Evolutionary conservation across 2,797 vertebrate genomes (phyloP).

Genomic region (Scolopax rusticola): DNA sequence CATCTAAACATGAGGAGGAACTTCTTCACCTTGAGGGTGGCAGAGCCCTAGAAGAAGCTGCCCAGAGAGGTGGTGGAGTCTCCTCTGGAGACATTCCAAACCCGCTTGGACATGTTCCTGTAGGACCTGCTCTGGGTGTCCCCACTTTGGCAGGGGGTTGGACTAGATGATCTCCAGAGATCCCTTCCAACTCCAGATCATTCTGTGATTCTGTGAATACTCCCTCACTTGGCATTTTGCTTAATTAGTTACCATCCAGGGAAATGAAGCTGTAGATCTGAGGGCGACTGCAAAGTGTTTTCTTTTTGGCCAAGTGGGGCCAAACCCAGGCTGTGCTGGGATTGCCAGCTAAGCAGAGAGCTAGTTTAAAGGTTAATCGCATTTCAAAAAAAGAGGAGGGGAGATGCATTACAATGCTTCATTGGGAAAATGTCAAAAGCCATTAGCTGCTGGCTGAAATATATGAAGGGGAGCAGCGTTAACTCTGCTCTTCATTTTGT

Average conservation of each 20-base stretch:
- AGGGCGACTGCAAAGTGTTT: background rate
- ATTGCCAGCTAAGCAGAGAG: background rate
- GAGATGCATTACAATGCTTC: conserved; percentile 15
- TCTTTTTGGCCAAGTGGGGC: background rate
- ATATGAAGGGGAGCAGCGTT: conserved; percentile 1
- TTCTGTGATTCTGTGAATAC: background rate
- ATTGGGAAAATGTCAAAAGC: conserved; percentile 58
- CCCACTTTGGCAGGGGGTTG: too few relatives aligned
- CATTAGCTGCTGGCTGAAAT: conserved; percentile 42
- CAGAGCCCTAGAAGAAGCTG: too few relatives aligned
- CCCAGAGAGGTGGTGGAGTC: too few relatives aligned
- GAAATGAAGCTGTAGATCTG: background rate
- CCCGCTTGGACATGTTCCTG: too few relatives aligned
- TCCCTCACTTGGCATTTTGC: background rate
- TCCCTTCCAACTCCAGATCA: too few relatives aligned
- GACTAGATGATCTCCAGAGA: too few relatives aligned
- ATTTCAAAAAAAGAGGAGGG: background rate
- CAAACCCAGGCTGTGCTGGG: background rate
- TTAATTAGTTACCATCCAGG: background rate
- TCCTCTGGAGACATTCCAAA: too few relatives aligned
- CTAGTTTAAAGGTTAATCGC: conserved; percentile 18
- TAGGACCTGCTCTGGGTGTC: too few relatives aligned
- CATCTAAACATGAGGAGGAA: too few relatives aligned
- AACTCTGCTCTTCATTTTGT: background rate
- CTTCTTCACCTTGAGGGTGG: too few relatives aligned